Evolutionary conservation across 2,888 invertebrate genomes (phyloP).

Genomic region (Mongoloraphidia duomilia): DNA sequence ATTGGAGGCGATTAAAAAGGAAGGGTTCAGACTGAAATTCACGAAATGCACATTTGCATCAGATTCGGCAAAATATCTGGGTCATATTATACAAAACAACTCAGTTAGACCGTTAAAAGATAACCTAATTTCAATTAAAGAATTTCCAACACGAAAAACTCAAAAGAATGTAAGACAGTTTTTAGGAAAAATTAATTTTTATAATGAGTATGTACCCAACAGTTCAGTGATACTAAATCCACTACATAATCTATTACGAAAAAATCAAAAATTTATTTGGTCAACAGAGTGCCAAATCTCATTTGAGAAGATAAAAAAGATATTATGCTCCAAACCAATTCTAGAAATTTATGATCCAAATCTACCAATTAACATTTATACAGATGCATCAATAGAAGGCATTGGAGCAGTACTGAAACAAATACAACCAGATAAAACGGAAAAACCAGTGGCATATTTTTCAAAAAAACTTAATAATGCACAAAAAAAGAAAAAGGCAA

Average conservation of each 20-base stretch:
- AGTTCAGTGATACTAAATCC: slow-evolving; percentile 10
- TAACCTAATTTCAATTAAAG: slow-evolving; percentile 10
- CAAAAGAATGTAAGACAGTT: slow-evolving; percentile 11
- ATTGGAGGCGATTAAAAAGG: no score
- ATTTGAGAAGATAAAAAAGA: slow-evolving; percentile 9
- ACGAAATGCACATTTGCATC: slow-evolving; percentile 14
- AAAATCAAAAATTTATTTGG: slow-evolving; percentile 13
- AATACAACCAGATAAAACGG: slow-evolving; percentile 8
- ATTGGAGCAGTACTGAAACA: slow-evolving; percentile 16
- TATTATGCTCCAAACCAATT: slow-evolving; percentile 14
- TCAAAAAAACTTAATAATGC: no score
- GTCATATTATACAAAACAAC: slow-evolving; percentile 13
- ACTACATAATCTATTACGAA: slow-evolving; percentile 12
- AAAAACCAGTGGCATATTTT: not conserved
- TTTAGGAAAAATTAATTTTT: slow-evolving; percentile 11
- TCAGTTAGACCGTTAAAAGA: slow-evolving; percentile 13
- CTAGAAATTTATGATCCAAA: slow-evolving; percentile 14
- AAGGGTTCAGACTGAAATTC: no score
- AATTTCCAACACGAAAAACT: slow-evolving; percentile 10
- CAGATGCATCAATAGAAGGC: slow-evolving; percentile 16
- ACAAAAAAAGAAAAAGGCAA: no score
- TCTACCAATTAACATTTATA: slow-evolving; percentile 12
- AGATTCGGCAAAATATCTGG: slow-evolving; percentile 11
- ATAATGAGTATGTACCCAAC: slow-evolving; percentile 10
- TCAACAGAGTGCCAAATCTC: slow-evolving; percentile 10